These are phyloP conservation scores for Yponomeuta malinellus DNA, from an alignment of 2,888 invertebrate genomes.

Conservation along the genomic window DNA sequence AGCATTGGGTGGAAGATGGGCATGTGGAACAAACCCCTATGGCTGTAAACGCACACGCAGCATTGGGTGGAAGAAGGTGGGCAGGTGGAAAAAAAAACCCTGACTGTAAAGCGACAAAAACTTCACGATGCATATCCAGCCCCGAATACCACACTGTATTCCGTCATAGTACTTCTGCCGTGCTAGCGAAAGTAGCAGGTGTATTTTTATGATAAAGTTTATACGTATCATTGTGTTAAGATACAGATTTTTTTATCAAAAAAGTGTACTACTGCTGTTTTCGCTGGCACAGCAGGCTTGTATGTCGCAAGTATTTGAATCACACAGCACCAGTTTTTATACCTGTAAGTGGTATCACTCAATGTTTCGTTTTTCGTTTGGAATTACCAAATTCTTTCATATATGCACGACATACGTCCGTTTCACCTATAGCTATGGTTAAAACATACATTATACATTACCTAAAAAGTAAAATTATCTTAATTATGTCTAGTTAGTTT, in stretches of 20 bases:
- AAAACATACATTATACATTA: slow-evolving; percentile 66
- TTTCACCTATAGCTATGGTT: slow-evolving; percentile 57
- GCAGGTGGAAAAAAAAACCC: no score
- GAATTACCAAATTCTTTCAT: slow-evolving; percentile 27
- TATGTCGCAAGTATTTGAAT: slow-evolving; percentile 67
- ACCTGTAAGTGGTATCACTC: slow-evolving; percentile 38
- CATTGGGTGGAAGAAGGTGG: no score
- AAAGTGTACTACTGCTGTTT: no score
- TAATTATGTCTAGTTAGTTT: slow-evolving; percentile 41
- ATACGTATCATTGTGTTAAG: no score
- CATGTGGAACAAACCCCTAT: no score
- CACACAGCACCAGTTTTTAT: slow-evolving; percentile 67
- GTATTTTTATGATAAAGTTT: no score
- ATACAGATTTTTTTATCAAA: slow-evolving; percentile 7
- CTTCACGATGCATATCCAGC: slow-evolving; percentile 32
- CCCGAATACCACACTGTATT: slow-evolving; percentile 50
- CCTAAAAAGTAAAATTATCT: slow-evolving; percentile 66
- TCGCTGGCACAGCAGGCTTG: slow-evolving; percentile 20
- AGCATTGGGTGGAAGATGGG: no score
- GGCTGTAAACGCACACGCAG: no score
- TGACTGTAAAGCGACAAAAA: no score
- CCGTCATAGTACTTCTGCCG: slow-evolving; percentile 24
- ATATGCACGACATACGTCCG: slow-evolving; percentile 62
- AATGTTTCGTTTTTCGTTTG: slow-evolving; percentile 24
- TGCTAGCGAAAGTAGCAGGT: no score